phyloP scores from a whole-genome alignment of 2,888 invertebrate genomes.

The Ceriagrion tenellum region DNA sequence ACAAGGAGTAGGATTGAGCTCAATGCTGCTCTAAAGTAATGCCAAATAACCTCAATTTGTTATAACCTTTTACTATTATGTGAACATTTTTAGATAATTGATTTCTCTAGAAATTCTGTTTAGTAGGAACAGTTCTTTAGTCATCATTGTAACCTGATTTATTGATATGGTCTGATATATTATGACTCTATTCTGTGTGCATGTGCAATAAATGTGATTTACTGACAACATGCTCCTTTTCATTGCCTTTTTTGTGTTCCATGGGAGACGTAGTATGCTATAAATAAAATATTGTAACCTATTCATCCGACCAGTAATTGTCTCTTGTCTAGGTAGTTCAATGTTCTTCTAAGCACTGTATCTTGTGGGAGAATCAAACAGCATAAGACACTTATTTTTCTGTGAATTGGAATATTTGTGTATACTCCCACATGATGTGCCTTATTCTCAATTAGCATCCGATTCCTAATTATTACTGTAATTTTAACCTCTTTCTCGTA shows the following conservation, averaged over 20 bases:
- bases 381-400: too few relatives aligned
- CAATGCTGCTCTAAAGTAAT: conserved; percentile 21
- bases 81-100: conserved; percentile 40
- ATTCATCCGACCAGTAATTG: too few relatives aligned
- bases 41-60: conserved; percentile 30
- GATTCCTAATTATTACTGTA: too few relatives aligned
- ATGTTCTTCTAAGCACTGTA: too few relatives aligned
- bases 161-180: conserved; percentile 46
- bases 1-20: conserved; percentile 5
- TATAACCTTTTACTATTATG: not conserved
- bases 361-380: too few relatives aligned
- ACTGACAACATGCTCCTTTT: conserved; percentile 23
- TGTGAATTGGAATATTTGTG: too few relatives aligned
- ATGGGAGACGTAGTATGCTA: too few relatives aligned
- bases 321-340: too few relatives aligned
- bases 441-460: too few relatives aligned
- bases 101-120: conserved; percentile 33
- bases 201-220: conserved; percentile 67
- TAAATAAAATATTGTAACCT: too few relatives aligned
- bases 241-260: not conserved
- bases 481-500: too few relatives aligned
- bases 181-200: conserved; percentile 60
- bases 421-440: too few relatives aligned
- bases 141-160: conserved; percentile 30
- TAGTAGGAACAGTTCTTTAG: not conserved